Base-by-base conservation (phyloP, 2,888 invertebrate species). In the Clepsis dumicolana region DNA sequence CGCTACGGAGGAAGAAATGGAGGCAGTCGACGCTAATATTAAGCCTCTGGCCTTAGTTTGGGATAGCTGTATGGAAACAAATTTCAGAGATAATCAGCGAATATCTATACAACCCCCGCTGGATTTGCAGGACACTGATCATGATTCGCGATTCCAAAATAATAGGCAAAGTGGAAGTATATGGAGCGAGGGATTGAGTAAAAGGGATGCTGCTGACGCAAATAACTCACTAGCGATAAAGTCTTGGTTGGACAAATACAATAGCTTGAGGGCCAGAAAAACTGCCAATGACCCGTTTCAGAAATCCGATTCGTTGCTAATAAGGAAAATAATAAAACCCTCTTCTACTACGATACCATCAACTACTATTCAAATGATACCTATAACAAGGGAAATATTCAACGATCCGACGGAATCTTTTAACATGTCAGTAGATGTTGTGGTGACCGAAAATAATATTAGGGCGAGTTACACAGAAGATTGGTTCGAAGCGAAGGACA, bases 401-500 rank as follows among this genome's bases (percentile, higher is more conserved):
- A 80, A 75, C 48, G 80, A 81, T 54, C 67, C 77, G 29, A 76
- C 77, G 18, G 79, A 80, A 50, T 65, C 74, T 50, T 73, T 80
- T 48, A 89, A 90, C 63, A 74, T 81, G 16, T 85, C 86, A 52
- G 73, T 84, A 72, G 81, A 82, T 71, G 41, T 79, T 67, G 72
- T 77, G 41, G 78, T 82, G 35, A 91, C 89, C 21, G 89, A 90
- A 71, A 87, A 79, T 78, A 84, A 82, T 77, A 78, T 86, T 71
- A 80, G 77, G 76, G 82, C 82, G 24, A 87, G 84, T 79, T 86
- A 88, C 73, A 85, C 85, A 25, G 86, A 89, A 71, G 90, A 90
- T 80, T 90, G 90, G 90, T 85, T 87, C 74, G 90, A 87, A 73
- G 79, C 81, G 76, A 87, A 88, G 75, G 89, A 93, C 72, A 85